Conservation (phyloP, 2,888 invertebrate species). For the Steinernema carpocapsae region DNA sequence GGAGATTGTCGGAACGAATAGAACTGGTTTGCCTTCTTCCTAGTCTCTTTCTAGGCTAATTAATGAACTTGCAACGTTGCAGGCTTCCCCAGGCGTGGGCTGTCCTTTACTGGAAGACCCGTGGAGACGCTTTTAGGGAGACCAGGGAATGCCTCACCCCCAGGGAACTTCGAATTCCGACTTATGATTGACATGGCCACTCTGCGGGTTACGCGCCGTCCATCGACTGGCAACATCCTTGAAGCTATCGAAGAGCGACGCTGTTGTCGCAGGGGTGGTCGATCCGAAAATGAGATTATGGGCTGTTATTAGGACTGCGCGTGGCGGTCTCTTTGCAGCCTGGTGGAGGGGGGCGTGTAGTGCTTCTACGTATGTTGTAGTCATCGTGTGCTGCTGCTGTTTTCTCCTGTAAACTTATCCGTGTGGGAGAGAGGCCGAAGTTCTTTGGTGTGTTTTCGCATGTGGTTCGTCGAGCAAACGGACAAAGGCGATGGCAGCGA, state of each 20-base stretch:
- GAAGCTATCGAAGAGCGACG: too few relatives aligned
- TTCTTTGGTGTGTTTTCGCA: slow-evolving; percentile 7
- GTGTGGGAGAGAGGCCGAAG: slow-evolving; percentile 12
- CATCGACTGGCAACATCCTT: not conserved
- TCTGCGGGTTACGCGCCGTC: not conserved
- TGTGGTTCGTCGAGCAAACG: not conserved
- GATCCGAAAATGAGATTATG: slow-evolving; percentile 31
- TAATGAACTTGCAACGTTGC: slow-evolving; percentile 13
- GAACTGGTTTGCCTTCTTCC: not conserved
- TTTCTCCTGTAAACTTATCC: not conserved
- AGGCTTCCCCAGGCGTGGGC: not conserved
- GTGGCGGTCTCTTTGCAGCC: not conserved
- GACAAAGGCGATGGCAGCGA: not conserved
- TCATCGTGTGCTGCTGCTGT: too few relatives aligned
- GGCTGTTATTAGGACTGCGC: slow-evolving; percentile 28
- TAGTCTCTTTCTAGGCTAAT: not conserved
- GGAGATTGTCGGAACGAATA: not conserved
- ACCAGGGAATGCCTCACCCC: too few relatives aligned
- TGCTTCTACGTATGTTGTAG: too few relatives aligned
- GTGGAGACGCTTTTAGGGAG: too few relatives aligned
- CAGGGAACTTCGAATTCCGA: not conserved
- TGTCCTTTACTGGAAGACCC: too few relatives aligned
- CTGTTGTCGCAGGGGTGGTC: slow-evolving; percentile 2
- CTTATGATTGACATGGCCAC: slow-evolving; percentile 26
- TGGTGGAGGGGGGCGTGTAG: not conserved